phyloP scores from a whole-genome alignment of 2,888 invertebrate genomes.

The Agrochola lota region DNA sequence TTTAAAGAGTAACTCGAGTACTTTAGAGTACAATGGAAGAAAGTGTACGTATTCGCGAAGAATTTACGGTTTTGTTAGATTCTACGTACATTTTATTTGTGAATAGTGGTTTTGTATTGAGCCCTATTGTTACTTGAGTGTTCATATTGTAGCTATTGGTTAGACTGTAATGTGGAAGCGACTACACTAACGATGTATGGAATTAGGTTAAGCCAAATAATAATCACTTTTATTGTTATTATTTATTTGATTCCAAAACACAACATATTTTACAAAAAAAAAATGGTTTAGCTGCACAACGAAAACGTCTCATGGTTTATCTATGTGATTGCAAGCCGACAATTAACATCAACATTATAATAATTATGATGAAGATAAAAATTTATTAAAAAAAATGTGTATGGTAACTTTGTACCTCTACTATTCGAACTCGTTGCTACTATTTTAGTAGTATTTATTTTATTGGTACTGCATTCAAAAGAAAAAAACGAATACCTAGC shows the following conservation, averaged over 20 bases:
- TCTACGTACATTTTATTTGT: conserved; percentile 22
- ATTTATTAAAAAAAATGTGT: background rate
- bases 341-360: no score
- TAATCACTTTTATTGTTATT: background rate
- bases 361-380: no score
- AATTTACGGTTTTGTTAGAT: conserved; percentile 31
- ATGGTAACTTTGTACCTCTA: no score
- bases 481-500: background rate
- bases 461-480: background rate
- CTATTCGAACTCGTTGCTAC: background rate
- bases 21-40: conserved; percentile 42
- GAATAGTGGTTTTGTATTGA: conserved; percentile 32
- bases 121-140: conserved; percentile 17
- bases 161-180: background rate
- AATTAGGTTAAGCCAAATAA: background rate
- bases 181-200: background rate
- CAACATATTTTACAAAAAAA: no score
- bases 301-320: background rate
- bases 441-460: background rate
- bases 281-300: background rate
- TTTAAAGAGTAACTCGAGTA: conserved; percentile 67
- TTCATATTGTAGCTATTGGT: background rate
- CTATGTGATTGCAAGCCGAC: no score
- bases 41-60: conserved; percentile 30
- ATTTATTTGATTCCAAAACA: no score